Percentiles rank a stretch among this genome's conserved stretches.
These are phyloP conservation scores for Actinia equina DNA, from an alignment of 64 coral and sea anemone species.

Conservation along the genomic window DNA sequence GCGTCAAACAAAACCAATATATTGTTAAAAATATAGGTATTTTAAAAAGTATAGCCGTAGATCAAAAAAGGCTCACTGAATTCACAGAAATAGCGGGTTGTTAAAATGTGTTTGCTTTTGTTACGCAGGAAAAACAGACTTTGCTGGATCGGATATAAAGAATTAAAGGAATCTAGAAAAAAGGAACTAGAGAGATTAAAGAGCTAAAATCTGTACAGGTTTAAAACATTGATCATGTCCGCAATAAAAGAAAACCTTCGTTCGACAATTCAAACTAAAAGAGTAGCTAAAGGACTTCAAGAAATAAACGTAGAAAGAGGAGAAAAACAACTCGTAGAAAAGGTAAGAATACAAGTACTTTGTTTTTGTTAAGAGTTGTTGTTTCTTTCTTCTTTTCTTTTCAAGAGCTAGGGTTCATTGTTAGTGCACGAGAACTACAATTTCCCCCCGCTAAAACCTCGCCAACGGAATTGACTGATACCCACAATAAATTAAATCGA, in stretches of 20 bases:
- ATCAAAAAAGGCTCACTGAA: not conserved
- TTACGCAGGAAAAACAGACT: not conserved
- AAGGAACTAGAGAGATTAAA: not conserved
- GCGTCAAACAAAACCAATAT: not conserved
- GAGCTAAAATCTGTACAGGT: too few species aligned
- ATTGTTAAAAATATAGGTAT: too few species aligned
- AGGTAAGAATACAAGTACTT: not conserved
- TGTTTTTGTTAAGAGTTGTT: not conserved
- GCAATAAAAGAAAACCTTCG: slow-evolving; percentile 7
- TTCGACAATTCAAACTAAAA: not conserved
- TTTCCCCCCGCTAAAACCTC: too few species aligned
- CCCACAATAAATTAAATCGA: not conserved
- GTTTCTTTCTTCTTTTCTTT: too few species aligned
- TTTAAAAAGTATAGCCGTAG: not conserved
- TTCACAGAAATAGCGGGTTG: not conserved
- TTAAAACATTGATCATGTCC: not conserved
- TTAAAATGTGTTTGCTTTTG: not conserved
- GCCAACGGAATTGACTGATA: too few species aligned
- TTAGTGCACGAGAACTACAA: too few species aligned
- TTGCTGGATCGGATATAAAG: not conserved
- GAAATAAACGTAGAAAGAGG: not conserved
- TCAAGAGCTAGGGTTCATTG: too few species aligned
- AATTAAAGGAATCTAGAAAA: not conserved
- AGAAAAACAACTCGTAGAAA: not conserved
- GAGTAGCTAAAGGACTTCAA: not conserved